phyloP scores from a whole-genome alignment of 2,888 invertebrate genomes.

The Zhuqinia jingwanae region DNA sequence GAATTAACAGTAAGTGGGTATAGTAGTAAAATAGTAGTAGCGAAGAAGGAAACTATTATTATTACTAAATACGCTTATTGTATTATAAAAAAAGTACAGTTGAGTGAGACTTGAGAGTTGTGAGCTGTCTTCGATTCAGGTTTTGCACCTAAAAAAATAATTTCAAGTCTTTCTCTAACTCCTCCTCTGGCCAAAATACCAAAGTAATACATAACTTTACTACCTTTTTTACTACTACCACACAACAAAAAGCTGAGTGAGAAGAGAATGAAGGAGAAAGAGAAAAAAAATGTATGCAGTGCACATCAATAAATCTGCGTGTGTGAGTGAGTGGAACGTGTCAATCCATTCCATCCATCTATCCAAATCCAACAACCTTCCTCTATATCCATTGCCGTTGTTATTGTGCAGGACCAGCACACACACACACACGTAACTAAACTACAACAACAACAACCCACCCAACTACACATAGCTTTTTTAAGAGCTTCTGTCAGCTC shows the following conservation, averaged over 20 bases:
- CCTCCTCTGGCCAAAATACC: slow-evolving; percentile 32
- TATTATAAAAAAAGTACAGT: neutral
- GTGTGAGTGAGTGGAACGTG: neutral
- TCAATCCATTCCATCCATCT: slow-evolving; percentile 9
- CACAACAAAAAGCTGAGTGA: neutral
- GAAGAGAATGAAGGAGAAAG: neutral
- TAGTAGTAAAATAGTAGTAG: neutral
- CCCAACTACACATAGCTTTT: neutral
- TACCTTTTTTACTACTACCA: too few species aligned
- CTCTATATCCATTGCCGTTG: neutral
- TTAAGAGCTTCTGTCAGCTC: slow-evolving; percentile 50
- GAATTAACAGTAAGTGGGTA: neutral
- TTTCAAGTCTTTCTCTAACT: neutral
- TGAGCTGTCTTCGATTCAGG: slow-evolving; percentile 44
- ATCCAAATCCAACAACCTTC: neutral
- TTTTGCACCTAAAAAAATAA: slow-evolving; percentile 37
- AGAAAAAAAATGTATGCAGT: slow-evolving; percentile 21
- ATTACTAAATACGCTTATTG: neutral
- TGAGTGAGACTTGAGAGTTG: neutral
- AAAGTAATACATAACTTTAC: slow-evolving; percentile 5
- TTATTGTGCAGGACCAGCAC: slow-evolving; percentile 46
- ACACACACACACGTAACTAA: too few species aligned
- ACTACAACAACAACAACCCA: too few species aligned
- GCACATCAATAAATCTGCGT: slow-evolving; percentile 40
- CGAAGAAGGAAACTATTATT: slow-evolving; percentile 4